phyloP scores from a whole-genome alignment of 2,888 invertebrate species.

The Galerucella calmariensis region DNA sequence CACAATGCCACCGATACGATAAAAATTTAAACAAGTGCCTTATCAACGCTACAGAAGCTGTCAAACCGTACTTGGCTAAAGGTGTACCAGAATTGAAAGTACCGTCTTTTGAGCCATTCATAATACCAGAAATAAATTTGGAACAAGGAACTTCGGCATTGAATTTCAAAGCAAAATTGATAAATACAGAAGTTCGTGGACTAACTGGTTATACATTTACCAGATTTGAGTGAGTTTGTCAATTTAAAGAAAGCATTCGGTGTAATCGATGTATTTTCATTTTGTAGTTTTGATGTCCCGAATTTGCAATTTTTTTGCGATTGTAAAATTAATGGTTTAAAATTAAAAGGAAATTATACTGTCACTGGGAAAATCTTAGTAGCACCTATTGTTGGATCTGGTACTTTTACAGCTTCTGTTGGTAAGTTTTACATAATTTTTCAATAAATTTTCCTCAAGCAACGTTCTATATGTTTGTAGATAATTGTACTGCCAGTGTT shows the following conservation, averaged over 20 bases:
- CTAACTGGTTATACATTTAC: constrained; percentile 49
- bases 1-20: constrained; percentile 52
- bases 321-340: constrained; percentile 45
- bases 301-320: constrained; percentile 51
- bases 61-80: constrained; percentile 53
- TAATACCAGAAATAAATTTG: constrained; percentile 51
- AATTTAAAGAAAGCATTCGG: background rate
- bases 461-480: constrained; percentile 28
- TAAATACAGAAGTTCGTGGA: constrained; percentile 49
- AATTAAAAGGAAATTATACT: constrained; percentile 54
- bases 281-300: constrained; percentile 54
- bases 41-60: constrained; percentile 50
- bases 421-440: constrained; percentile 41
- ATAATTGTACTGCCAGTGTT: constrained; percentile 45
- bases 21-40: constrained; percentile 56
- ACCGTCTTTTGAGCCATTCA: constrained; percentile 56
- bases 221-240: constrained; percentile 50
- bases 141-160: constrained; percentile 52
- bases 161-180: constrained; percentile 52
- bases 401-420: constrained; percentile 51
- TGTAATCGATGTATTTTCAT: background rate
- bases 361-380: constrained; percentile 57
- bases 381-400: constrained; percentile 54
- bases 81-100: constrained; percentile 59
- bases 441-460: background rate